These are phyloP conservation scores for Procavia capensis DNA, from an alignment of 2,113 vertebrate species.

Conservation along the genomic window DNA sequence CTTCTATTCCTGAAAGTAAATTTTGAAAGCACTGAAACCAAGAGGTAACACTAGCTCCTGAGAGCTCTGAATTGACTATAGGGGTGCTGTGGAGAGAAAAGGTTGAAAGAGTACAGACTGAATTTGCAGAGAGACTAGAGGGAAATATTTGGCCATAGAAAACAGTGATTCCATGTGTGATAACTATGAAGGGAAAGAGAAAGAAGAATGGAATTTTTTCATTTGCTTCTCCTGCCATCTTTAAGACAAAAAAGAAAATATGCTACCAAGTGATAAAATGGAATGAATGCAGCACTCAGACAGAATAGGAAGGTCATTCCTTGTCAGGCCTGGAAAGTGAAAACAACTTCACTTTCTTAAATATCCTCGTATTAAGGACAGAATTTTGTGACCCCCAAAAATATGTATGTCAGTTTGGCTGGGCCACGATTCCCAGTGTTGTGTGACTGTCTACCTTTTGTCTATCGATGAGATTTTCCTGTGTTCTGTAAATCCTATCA, in stretches of 20 bases:
- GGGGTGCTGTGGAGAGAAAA: not conserved
- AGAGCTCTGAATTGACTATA: not conserved
- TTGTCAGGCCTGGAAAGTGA: conserved; percentile 19
- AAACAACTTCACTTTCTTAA: conserved; percentile 17
- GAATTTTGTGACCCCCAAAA: no score
- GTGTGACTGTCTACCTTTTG: no score
- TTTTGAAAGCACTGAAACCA: conserved; percentile 54
- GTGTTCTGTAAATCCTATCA: no score
- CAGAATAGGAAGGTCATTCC: not conserved
- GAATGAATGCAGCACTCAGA: not conserved
- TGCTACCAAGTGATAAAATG: not conserved
- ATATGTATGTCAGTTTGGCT: no score
- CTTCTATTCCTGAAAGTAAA: conserved; percentile 48
- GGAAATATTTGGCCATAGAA: not conserved
- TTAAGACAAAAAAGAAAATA: conserved; percentile 19
- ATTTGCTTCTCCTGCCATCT: conserved; percentile 11
- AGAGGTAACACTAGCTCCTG: not conserved
- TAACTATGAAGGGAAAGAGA: not conserved
- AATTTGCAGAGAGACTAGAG: not conserved
- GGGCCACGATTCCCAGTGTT: no score
- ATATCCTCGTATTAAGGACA: not conserved
- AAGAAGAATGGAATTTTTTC: not conserved
- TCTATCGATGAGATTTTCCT: no score
- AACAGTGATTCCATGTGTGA: conserved; percentile 25
- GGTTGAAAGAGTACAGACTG: not conserved